Conservation (phyloP, 2,888 invertebrate species). For the Chironomus riparius region DNA sequence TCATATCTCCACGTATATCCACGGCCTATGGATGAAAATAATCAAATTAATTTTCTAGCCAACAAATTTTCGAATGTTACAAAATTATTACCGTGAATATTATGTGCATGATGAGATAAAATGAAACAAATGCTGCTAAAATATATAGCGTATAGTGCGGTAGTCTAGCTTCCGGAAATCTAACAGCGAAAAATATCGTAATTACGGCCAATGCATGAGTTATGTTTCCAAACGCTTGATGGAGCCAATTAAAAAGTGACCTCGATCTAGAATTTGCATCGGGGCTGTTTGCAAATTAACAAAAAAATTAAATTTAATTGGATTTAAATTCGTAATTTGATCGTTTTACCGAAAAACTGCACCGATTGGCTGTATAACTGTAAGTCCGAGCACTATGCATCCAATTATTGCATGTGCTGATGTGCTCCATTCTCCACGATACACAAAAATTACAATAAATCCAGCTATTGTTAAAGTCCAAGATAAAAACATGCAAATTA, state of each 20-base stretch:
- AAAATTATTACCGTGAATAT: not conserved
- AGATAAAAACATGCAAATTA: conserved; percentile 65
- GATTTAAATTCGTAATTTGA: not conserved
- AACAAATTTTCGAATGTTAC: not conserved
- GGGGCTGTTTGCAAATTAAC: not conserved
- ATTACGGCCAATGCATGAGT: not conserved
- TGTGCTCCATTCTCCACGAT: conserved; percentile 53
- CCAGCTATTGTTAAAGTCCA: conserved; percentile 62
- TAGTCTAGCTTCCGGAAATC: not conserved
- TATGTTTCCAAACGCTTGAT: not conserved
- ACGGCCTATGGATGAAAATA: not conserved
- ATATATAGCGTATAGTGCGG: not conserved
- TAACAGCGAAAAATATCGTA: conserved; percentile 8
- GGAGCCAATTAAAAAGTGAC: not conserved
- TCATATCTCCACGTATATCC: not conserved
- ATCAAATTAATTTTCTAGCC: not conserved
- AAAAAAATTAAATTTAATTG: not conserved
- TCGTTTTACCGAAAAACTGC: conserved; percentile 54
- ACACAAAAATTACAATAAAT: conserved; percentile 65
- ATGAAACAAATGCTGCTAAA: not conserved
- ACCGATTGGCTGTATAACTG: conserved; percentile 70
- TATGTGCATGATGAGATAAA: not conserved
- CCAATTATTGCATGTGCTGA: conserved; percentile 66
- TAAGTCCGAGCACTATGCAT: conserved; percentile 57
- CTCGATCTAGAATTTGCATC: not conserved